Conservation (phyloP, 2,888 invertebrate species). For the Homarus gammarus region DNA sequence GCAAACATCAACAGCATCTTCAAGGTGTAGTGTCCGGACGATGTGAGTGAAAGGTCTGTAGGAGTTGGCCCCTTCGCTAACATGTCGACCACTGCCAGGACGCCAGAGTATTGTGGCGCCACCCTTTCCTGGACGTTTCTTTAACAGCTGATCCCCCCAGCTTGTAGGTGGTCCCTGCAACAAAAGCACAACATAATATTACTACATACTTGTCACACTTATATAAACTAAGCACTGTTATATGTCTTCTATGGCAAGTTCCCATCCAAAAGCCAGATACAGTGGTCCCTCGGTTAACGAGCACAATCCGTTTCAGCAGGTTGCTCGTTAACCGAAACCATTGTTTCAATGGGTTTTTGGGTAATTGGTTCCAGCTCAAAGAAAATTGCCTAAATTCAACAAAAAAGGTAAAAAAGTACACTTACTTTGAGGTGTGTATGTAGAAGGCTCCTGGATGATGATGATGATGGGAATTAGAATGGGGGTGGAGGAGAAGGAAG, state of each 20-base stretch:
- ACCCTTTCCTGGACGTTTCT: constrained; percentile 12
- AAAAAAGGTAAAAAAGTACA: too few species aligned
- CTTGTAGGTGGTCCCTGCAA: background rate
- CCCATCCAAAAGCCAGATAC: background rate
- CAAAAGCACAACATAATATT: background rate
- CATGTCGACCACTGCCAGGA: constrained; percentile 61
- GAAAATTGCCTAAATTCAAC: too few species aligned
- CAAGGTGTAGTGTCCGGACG: constrained; percentile 39
- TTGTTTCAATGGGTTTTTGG: background rate
- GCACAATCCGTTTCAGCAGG: background rate
- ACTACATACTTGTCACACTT: background rate
- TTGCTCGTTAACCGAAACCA: background rate
- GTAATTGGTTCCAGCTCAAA: too few species aligned
- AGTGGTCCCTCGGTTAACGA: too few species aligned
- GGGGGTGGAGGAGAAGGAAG: too few species aligned
- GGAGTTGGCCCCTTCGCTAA: constrained; percentile 43
- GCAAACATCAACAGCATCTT: constrained; percentile 30
- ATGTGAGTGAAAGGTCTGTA: constrained; percentile 56
- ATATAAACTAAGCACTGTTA: background rate
- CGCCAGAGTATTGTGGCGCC: constrained; percentile 37
- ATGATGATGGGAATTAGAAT: too few species aligned
- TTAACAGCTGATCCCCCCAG: constrained; percentile 46
- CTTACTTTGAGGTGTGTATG: too few species aligned
- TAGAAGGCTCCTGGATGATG: too few species aligned
- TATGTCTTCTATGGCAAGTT: background rate